Base-by-base conservation (phyloP, 2,113 vertebrate species). In the Andinoacara biseriatus region DNA sequence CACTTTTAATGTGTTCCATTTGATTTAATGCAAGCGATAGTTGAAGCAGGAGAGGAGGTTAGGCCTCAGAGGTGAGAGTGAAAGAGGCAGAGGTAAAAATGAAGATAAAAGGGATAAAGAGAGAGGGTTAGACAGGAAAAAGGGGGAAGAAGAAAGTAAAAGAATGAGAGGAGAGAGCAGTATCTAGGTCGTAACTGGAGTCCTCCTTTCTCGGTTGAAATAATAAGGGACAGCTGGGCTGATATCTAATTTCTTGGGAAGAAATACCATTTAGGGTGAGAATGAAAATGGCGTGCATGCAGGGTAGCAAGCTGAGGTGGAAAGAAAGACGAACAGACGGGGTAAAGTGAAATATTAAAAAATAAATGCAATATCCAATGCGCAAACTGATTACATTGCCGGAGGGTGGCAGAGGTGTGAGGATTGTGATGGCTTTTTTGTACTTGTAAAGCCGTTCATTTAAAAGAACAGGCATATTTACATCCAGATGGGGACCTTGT, bases 1-100 rank as follows among this genome's bases (percentile, higher is more conserved):
- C 93, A 94, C 92, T 94, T 96, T 94, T 96, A 95, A 96, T 95
- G 91, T 93, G 92, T 93, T 96, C 93, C 89, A 89, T 96, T 95
- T 96, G 95, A 97, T 96, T 96, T 93, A 96, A 94, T 95, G 88
- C 60, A 20, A 79, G 90, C 86, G 87, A 94, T 96, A 94, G 94
- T 94, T 95, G 95, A 94, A 94, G 95, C 90, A 93, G 54, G 86
- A 89, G 85, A 90, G 78, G 75, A 95, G 76, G 86, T 43, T 75
- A 87, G 86, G 86, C 82, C 79, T 80, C 35, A 2, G 81, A 84
- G 79, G 84, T 87, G 82, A 90, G 95, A 94, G 90, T 75, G 76
- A 78, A 38, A 84, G 69, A 54, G 60, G 75, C 52, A 58, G 74
- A 29, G 49, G 65, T 61, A 78, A 52, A 78, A 87, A 87, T 29